Evolutionary conservation across 2,888 invertebrate species (phyloP), one percentile per base, ranked within the genome.

Genomic region (Platerodrilus igneus): DNA sequence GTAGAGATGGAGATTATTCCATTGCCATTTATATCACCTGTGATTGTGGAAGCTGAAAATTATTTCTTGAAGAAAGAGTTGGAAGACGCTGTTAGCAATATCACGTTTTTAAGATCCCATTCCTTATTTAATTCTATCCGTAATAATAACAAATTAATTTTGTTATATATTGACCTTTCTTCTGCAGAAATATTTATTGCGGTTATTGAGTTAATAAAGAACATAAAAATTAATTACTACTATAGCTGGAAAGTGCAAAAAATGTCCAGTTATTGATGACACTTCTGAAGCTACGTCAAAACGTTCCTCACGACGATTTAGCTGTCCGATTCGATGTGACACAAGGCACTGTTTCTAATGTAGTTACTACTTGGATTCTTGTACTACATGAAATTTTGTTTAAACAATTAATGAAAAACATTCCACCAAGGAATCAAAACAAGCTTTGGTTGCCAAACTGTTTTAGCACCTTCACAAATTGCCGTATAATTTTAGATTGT

Each of bases 221-320:
- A n/a, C n/a, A n/a, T n/a, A n/a, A n/a, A n/a, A n/a, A n/a, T n/a
- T n/a, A n/a, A n/a, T n/a, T n/a, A n/a, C n/a, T n/a, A n/a, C n/a
- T n/a, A n/a, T n/a, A n/a, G n/a, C n/a, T n/a, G 16, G 17, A 29
- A 29, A 23, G 17, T 46, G 8, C 3, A 10, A 13, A 37, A 37
- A 35, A 21, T 8, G 42, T 45, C 25, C 50, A 50, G 22, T 25
- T 50, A 6, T 36, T 50, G 14, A 16, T 47, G 33, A 30, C 34
- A 7, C 31, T 50, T 7, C 45, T 48, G 45, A 50, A 50, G 21
- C 22, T 50, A 11, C 15, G 40, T n/a, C 32, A 31, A 19, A 50
- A 48, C 31, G 37, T 27, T 23, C 32, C 32, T 10, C 36, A 45
- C 25, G 6, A 4, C 3, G 50, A 50, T 38, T 21, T 50, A 7